A percentile compares a stretch with the other conserved stretches of the same genome.
These are phyloP conservation scores for Hirtodrosophila alboralis DNA, from an alignment of 2,888 invertebrate genomes.

Conservation along the genomic window DNA sequence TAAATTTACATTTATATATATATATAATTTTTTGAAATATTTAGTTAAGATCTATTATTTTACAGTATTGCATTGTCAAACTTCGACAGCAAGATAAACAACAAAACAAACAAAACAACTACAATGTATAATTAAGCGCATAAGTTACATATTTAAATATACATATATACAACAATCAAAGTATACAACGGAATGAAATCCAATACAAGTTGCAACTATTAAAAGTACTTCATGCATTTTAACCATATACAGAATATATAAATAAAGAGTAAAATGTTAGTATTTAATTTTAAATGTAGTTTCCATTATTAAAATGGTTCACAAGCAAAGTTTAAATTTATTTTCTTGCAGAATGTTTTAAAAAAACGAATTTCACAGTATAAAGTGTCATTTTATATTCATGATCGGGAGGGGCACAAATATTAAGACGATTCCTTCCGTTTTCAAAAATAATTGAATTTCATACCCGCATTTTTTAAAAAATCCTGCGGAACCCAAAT, in stretches of 20 bases:
- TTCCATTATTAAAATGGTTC: too few relatives aligned
- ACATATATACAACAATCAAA: constrained; percentile 35
- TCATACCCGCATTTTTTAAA: too few relatives aligned
- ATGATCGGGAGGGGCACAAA: too few relatives aligned
- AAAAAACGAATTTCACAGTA: too few relatives aligned
- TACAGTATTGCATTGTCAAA: constrained; percentile 45
- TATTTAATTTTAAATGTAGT: too few relatives aligned
- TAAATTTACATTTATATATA: constrained; percentile 28
- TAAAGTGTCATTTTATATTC: too few relatives aligned
- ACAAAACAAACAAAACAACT: constrained; percentile 36
- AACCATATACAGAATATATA: constrained; percentile 77
- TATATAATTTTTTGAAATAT: constrained; percentile 28
- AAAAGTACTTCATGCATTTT: constrained; percentile 71
- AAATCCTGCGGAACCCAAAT: too few relatives aligned
- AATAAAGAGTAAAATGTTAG: constrained; percentile 73
- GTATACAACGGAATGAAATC: constrained; percentile 68
- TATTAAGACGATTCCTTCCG: too few relatives aligned
- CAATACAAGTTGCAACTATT: constrained; percentile 72
- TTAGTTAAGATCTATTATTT: constrained; percentile 38
- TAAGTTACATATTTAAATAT: constrained; percentile 56
- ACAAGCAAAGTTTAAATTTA: too few relatives aligned
- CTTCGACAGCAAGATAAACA: constrained; percentile 25
- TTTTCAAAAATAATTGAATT: too few relatives aligned
- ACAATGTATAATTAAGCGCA: constrained; percentile 50
- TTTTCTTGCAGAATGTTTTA: too few relatives aligned